Evolutionary conservation across 2,113 vertebrate genomes (phyloP), one percentile per base, ranked within the genome.

Genomic region (Xiphophorus hellerii): DNA sequence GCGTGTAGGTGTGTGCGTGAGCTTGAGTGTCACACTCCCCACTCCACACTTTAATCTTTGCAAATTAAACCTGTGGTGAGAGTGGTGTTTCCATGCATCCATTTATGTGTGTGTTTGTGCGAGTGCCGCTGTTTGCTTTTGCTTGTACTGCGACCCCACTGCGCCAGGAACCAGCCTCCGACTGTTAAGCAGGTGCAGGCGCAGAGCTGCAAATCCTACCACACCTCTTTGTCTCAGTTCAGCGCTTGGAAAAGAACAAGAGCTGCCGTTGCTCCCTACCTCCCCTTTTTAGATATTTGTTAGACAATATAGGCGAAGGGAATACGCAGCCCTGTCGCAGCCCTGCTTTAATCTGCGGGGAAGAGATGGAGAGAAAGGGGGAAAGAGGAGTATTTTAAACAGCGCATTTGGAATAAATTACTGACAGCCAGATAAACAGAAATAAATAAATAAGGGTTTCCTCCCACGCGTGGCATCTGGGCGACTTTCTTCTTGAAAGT

Each of bases 401-500:
- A 80, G 83, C 39, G 76, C 84, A 82, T 93, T 91, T 84, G 20
- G 88, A 93, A 93, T 94, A 94, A 93, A 94, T 93, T 91, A 94
- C 93, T 86, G 91, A 91, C 93, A 92, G 88, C 81, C 85, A 84
- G 90, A 92, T 92, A 93, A 93, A 93, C 91, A 93, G 88, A 93
- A 88, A 93, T 92, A 93, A 93, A 94, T 92, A 94, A 92, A 90
- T 91, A 89, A 82, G 77, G 62, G 84, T 76, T 82, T 87, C 90
- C 93, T 94, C 94, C 94, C 92, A 95, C 93, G 87, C 89, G 44
- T 85, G 88, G 84, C 88, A 90, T 87, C 90, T 90, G 81, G 86
- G 84, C 67, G 76, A 91, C 91, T 90, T 94, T 93, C 90, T 92
- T 93, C 89, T 90, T 91, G 90, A 93, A 93, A 92, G 92, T 94